phyloP scores from a whole-genome alignment of 2,113 vertebrate species.

The Fulmarus glacialis region DNA sequence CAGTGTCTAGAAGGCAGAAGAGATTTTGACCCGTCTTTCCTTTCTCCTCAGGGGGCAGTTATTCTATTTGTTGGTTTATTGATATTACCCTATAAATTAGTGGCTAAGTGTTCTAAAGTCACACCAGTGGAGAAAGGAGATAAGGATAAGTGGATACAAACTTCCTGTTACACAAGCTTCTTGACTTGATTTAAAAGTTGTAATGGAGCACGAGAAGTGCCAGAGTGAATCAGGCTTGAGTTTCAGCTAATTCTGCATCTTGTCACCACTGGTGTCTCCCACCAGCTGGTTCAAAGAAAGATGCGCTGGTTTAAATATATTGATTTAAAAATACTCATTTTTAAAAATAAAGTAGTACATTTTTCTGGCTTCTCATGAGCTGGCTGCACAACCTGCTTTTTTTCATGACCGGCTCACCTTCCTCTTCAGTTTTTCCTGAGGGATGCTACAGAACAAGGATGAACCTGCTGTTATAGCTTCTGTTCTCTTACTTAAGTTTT shows the following conservation, averaged over 20 bases:
- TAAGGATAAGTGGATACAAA: conserved; percentile 40
- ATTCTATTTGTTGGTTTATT: background rate
- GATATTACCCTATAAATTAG: background rate
- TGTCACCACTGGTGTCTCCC: background rate
- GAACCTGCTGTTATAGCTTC: background rate
- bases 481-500: background rate
- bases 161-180: conserved; percentile 20
- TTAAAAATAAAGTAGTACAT: background rate
- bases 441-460: background rate
- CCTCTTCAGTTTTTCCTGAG: background rate
- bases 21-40: background rate
- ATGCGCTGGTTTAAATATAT: background rate
- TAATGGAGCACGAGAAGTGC: background rate
- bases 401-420: background rate
- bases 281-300: background rate
- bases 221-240: background rate
- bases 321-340: background rate
- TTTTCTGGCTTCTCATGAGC: background rate
- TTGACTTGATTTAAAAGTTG: conserved; percentile 20
- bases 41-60: background rate
- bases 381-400: background rate
- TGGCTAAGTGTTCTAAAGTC: conserved; percentile 12
- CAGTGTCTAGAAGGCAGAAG: background rate
- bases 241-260: conserved; percentile 12
- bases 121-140: background rate